Percentiles rank a stretch among this genome's conserved stretches.
These are phyloP conservation scores for Hippoglossus stenolepis DNA, from an alignment of 2,113 vertebrate species.

Conservation along the genomic window DNA sequence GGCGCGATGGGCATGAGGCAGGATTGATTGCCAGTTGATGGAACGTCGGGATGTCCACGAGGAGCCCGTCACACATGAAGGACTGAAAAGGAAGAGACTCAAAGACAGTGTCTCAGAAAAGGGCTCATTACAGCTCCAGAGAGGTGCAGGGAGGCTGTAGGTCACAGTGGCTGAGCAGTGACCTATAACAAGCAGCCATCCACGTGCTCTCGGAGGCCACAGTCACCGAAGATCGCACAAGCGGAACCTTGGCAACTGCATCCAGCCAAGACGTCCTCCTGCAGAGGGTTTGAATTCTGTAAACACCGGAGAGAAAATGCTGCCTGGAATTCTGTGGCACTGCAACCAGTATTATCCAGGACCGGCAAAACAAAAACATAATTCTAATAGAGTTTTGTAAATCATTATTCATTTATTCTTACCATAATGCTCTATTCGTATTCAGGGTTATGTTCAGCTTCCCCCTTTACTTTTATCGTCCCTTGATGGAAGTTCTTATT, in stretches of 20 bases:
- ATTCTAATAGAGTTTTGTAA: neutral
- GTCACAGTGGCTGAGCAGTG: constrained; percentile 43
- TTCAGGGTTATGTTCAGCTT: neutral
- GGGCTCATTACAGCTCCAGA: constrained; percentile 49
- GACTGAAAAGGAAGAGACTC: neutral
- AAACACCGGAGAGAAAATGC: neutral
- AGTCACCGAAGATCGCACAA: constrained; percentile 6
- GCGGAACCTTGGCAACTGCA: constrained; percentile 21
- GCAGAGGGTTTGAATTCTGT: neutral
- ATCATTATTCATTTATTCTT: neutral
- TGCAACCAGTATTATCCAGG: neutral
- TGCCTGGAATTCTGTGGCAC: neutral
- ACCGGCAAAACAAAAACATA: too few relatives aligned
- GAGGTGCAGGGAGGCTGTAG: constrained; percentile 42
- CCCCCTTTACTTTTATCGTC: neutral
- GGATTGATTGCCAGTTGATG: constrained; percentile 59
- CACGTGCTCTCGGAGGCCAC: constrained; percentile 18
- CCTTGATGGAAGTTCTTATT: neutral
- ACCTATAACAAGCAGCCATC: constrained; percentile 52
- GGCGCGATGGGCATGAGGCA: neutral
- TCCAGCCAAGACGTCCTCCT: neutral
- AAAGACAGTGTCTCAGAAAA: constrained; percentile 57
- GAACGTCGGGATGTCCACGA: constrained; percentile 1
- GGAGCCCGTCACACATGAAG: constrained; percentile 12
- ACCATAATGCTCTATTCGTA: neutral